Evolutionary conservation across 1,140 invertebrate species (phyloP), one percentile per base, ranked within the genome.

Genomic region (Achatina immaculata): DNA sequence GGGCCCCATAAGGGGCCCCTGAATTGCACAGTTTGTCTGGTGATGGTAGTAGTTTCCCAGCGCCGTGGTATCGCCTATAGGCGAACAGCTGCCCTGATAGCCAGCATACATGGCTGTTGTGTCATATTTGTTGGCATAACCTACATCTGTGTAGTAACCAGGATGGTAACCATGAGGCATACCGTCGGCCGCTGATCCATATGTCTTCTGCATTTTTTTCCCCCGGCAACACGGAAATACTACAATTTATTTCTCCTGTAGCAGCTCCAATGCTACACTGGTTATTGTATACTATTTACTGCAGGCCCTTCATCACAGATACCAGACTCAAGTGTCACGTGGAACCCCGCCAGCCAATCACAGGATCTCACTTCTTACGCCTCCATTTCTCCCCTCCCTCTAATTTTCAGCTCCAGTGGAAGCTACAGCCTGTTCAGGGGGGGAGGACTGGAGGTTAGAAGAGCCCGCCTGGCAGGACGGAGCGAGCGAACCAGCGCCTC

Each of bases 1-100:
- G 28, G 42, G n/a, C 2, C 72, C 76, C 76, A 78, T 66, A 21
- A 55, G 28, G 62, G 58, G 16, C 38, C 65, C 65, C 31, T 78
- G 76, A 48, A 78, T 66, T 34, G 76, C 76, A 48, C 76, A 78
- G 65, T 62, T 78, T 36, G 58, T 31, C 45, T 78, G 76, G 28
- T 78, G 76, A 28, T 78, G 76, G 24, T 78, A 78, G 76, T 78
- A 78, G 48, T 36, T 31, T 78, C 76, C 76, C 19, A 78, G 28
- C 7, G 11, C 76, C 14, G 76, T 34, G 0, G 76, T 43, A 40
- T 78, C 76, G 31, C 31, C 58, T 36, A 78, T 43, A 45, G 76
- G 76, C 48, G 76, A 78, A 28, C 76, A 78, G 76, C 28, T 66
- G n/a, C 76, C 76, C 31, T 55, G 43, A 28, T 78, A 78, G 14